These are phyloP conservation scores for Brienomyrus brachyistius DNA, from an alignment of 2,113 vertebrate genomes.

Conservation along the genomic window DNA sequence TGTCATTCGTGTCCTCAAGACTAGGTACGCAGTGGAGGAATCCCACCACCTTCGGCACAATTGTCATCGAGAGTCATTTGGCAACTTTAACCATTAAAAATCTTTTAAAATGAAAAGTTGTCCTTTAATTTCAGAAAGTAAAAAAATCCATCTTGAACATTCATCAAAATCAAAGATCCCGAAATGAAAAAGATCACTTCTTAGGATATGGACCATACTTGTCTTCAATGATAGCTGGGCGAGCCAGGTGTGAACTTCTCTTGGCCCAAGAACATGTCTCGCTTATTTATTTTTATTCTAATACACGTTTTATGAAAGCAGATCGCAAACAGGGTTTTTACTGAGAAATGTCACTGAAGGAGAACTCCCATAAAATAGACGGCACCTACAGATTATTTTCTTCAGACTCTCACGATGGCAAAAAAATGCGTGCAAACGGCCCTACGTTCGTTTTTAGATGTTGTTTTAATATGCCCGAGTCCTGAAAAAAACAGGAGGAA, in stretches of 20 bases:
- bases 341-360: not conserved
- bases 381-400: conserved; percentile 4
- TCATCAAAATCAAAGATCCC: not conserved
- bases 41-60: not conserved
- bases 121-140: not conserved
- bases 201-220: not conserved
- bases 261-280: not conserved
- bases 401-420: not conserved
- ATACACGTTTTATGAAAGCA: not conserved
- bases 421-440: not conserved
- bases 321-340: not conserved
- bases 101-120: not conserved
- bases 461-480: not conserved
- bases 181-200: not conserved
- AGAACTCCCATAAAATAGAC: not conserved
- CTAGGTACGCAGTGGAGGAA: not conserved
- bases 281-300: not conserved
- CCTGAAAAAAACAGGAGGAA: not conserved
- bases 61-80: not conserved
- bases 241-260: not conserved
- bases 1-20: not conserved
- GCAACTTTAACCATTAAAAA: not conserved
- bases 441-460: not conserved
- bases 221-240: not conserved
- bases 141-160: not conserved